Conservation (phyloP, 2,888 invertebrate species). For the Agriopis leucophaearia region DNA sequence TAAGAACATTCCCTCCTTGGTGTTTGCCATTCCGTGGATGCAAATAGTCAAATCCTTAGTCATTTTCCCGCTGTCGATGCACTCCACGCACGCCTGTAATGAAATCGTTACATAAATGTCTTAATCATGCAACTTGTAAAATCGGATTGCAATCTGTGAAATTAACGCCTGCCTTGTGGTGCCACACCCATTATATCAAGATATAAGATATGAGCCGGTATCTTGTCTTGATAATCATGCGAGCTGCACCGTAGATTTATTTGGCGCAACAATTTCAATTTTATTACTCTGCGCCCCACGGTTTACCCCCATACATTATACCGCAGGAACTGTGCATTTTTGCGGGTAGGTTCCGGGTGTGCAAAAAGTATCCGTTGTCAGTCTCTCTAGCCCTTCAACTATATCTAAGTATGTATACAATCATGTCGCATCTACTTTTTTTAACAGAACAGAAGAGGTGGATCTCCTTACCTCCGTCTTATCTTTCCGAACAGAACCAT, state of each 20-base stretch:
- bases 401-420: too few relatives aligned
- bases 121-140: constrained; percentile 1
- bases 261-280: neutral
- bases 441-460: too few relatives aligned
- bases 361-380: too few relatives aligned
- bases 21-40: constrained; percentile 93
- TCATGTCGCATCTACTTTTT: too few relatives aligned
- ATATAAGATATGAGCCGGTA: neutral
- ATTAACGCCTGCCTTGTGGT: neutral
- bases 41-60: constrained; percentile 96
- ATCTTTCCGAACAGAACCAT: too few relatives aligned
- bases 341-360: too few relatives aligned
- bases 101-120: constrained; percentile 33
- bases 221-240: neutral
- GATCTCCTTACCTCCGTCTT: too few relatives aligned
- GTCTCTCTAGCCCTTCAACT: too few relatives aligned
- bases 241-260: neutral
- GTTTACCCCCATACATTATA: too few relatives aligned
- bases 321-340: too few relatives aligned
- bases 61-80: constrained; percentile 93
- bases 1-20: constrained; percentile 93
- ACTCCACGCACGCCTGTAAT: constrained; percentile 91
- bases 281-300: neutral
- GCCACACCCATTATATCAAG: constrained; percentile 8
- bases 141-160: constrained; percentile 22